Evolutionary conservation across 53 echinoderm and acorn worm genomes (phyloP), one percentile per base, ranked within the genome.

Genomic region (Astropecten irregularis): DNA sequence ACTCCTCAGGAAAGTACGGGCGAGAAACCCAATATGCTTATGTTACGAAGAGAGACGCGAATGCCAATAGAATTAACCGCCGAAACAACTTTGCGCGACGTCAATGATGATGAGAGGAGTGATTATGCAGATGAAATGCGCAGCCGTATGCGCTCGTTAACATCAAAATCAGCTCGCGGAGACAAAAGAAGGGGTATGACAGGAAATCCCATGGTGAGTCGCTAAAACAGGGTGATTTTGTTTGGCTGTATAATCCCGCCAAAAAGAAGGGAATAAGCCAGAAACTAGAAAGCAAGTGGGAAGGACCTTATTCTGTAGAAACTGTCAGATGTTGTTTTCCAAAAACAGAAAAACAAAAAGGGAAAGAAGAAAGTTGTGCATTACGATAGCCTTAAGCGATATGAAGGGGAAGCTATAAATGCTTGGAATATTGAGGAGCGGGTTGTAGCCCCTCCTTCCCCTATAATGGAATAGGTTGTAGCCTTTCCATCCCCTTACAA

Each of bases 101-200:
- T 9, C 47, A 14, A 6, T 3, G 28, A 29, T 23, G 5, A 23
- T 9, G 8, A 46, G 47, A 46, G 25, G 34, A 28, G 31, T 6
- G 81, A 81, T 28, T 54, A 57, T 46, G 81, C 42, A 1, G 23
- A 37, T 2, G 25, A 49, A 38, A 18, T 62, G 21, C 55, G 62
- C 15, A 4, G 63, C 1, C 10, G 48, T 8, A 30, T 63, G 44
- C 40, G 4, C 19, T 13, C 9, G 16, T 1, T 62, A 40, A 44
- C 27, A 25, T 61, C 2, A 37, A 35, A 30, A 33, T 26, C 28
- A 81, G 48, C 31, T 32, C 47, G 29, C 42, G 40, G 40, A 40
- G 81, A 81, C 81, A 81, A 38, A 81, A 81, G 62, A 59, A 44
- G 23, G 47, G 47, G 11, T 81, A 81, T 26, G 81, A 81, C 18